Evolutionary conservation across 2,113 vertebrate species (phyloP).

Genomic region (Pseudonaja textilis): DNA sequence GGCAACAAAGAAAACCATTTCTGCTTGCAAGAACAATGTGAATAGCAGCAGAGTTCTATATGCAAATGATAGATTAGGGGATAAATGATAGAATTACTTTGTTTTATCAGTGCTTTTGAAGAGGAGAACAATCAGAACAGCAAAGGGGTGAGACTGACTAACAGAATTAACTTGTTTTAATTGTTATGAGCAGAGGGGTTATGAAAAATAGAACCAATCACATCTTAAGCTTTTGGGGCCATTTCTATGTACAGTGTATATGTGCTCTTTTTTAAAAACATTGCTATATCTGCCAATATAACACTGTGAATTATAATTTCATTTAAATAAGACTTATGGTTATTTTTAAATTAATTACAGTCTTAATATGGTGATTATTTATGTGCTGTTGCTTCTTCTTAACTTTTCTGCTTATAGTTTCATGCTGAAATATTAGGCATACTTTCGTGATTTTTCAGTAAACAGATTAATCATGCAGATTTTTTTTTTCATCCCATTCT

Average conservation of each 20-base stretch:
- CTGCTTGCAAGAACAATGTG: constrained; percentile 33
- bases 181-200: not conserved
- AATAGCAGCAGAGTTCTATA: constrained; percentile 41
- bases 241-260: not conserved
- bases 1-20: constrained; percentile 33
- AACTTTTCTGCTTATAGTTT: not conserved
- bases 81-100: constrained; percentile 30
- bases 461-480: not conserved
- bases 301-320: constrained; percentile 6
- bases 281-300: not conserved
- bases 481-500: not conserved
- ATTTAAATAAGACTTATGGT: not conserved
- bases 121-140: constrained; percentile 9
- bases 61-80: constrained; percentile 28
- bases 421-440: not conserved
- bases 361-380: constrained; percentile 7
- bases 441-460: not conserved
- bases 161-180: not conserved
- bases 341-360: not conserved
- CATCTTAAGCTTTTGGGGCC: not conserved
- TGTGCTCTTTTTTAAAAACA: not conserved
- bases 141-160: constrained; percentile 11
- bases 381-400: not conserved
- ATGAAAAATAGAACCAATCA: constrained; percentile 14
- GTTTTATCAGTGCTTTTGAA: constrained; percentile 23